Conservation (phyloP, 2,888 invertebrate genomes). For the Hyposoter didymator region DNA sequence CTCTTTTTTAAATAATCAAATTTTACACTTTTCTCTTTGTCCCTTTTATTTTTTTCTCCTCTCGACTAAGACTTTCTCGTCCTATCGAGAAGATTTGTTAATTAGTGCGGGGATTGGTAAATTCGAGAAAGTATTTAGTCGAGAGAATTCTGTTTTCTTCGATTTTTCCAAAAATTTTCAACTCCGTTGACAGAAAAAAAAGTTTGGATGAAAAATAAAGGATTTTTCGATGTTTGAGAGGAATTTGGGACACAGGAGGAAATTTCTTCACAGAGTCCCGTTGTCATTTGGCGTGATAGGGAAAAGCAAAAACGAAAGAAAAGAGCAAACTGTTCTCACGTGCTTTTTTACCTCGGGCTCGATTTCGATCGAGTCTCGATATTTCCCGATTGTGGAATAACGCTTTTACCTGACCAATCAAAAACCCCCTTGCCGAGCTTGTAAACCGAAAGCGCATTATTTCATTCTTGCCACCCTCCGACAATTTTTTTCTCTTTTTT, state of each 20-base stretch:
- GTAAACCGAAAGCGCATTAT: slow-evolving; percentile 49
- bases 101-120: neutral
- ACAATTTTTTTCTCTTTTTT: slow-evolving; percentile 10
- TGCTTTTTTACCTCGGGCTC: slow-evolving; percentile 14
- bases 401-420: slow-evolving; percentile 66
- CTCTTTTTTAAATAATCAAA: neutral
- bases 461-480: slow-evolving; percentile 54
- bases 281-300: slow-evolving; percentile 20
- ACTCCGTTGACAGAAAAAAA: neutral
- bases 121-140: neutral
- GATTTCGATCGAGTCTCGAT: slow-evolving; percentile 48
- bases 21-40: neutral
- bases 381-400: slow-evolving; percentile 63
- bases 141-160: neutral
- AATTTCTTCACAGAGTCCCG: slow-evolving; percentile 27
- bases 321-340: slow-evolving; percentile 35
- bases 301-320: slow-evolving; percentile 1
- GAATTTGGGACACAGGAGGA: slow-evolving; percentile 2
- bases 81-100: neutral
- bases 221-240: slow-evolving; percentile 20
- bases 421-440: slow-evolving; percentile 38
- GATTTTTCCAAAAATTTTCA: neutral
- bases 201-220: neutral
- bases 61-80: neutral
- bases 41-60: neutral